These are phyloP conservation scores for Physella acuta DNA, from an alignment of 1,140 invertebrate genomes.

Conservation along the genomic window DNA sequence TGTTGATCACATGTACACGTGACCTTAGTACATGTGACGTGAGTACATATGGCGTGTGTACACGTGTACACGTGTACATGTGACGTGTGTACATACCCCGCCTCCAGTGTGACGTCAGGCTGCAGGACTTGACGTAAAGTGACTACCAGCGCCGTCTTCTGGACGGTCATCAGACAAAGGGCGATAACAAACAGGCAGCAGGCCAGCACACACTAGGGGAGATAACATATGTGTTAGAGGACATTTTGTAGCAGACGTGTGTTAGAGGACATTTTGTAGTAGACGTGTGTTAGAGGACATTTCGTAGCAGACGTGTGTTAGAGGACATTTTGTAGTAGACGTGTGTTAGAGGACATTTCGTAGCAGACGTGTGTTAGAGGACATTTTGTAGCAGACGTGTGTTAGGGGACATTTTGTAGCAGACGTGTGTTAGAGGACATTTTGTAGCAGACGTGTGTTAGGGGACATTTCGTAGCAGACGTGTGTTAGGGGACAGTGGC, in stretches of 20 bases:
- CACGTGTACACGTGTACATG: no score
- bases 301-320: background rate
- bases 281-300: background rate
- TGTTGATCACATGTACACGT: no score
- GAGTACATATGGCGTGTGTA: no score
- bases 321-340: background rate
- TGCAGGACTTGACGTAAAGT: constrained; percentile 24
- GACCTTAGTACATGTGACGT: no score
- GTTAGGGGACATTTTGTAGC: background rate
- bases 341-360: background rate
- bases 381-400: background rate
- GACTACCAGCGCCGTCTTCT: constrained; percentile 34
- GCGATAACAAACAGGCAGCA: constrained; percentile 23
- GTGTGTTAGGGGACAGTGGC: no score
- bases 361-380: background rate
- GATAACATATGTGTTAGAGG: background rate
- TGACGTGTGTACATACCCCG: constrained; percentile 27
- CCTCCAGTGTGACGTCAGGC: constrained; percentile 20
- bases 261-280: no score
- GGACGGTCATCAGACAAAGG: constrained; percentile 26
- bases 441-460: no score
- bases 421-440: no score
- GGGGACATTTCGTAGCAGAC: no score
- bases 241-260: no score
- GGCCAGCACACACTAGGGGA: constrained; percentile 24